phyloP scores from a whole-genome alignment of 23 tunicate species.

The Phallusia fumigata region DNA sequence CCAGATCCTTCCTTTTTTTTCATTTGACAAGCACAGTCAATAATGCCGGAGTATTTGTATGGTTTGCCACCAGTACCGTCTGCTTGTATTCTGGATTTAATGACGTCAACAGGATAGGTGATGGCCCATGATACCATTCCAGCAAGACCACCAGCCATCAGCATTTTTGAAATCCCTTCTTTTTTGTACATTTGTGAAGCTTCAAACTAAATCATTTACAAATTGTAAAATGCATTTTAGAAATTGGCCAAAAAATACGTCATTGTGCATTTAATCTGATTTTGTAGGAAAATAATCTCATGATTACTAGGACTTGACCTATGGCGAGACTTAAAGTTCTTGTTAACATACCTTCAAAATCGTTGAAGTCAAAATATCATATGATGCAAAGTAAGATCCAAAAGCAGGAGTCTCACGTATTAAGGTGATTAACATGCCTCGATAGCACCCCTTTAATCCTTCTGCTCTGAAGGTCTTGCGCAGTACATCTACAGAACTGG shows the following conservation, averaged over 20 bases:
- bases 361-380: conserved; percentile 67
- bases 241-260: too few species aligned
- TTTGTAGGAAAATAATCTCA: neutral
- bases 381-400: conserved; percentile 85
- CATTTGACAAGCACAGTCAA: conserved; percentile 51
- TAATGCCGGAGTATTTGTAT: conserved; percentile 55
- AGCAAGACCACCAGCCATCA: conserved; percentile 90
- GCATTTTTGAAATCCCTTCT: conserved; percentile 45
- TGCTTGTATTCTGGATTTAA: conserved; percentile 91
- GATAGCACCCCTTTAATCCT: conserved; percentile 69
- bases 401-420: conserved; percentile 95
- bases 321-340: neutral
- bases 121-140: conserved; percentile 94
- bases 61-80: conserved; percentile 67
- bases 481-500: conserved; percentile 61
- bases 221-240: too few species aligned
- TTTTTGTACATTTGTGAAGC: conserved; percentile 27
- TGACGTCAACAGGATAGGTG: conserved; percentile 93
- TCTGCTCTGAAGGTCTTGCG: conserved; percentile 42
- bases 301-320: neutral
- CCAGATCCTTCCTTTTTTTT: conserved; percentile 32
- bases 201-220: too few species aligned
- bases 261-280: too few species aligned
- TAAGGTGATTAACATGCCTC: conserved; percentile 71
- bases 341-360: conserved; percentile 40